Conservation (phyloP, 2,797 vertebrate genomes). For the Microctenopoma steveboyesi region DNA sequence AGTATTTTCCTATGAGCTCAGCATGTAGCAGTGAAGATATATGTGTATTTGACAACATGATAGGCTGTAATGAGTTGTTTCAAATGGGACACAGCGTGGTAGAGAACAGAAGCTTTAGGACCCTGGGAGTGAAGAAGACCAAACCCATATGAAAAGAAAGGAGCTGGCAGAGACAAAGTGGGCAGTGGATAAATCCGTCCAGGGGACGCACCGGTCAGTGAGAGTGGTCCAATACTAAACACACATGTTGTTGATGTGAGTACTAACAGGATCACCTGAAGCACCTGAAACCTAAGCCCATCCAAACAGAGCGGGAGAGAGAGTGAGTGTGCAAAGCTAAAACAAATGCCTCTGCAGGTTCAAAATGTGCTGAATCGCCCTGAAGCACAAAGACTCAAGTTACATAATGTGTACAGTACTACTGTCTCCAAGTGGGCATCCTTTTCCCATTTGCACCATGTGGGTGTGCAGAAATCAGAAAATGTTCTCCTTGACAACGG, state of each 20-base stretch:
- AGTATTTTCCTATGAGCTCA: too few relatives aligned
- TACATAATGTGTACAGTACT: slow-evolving; percentile 36
- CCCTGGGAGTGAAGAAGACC: too few relatives aligned
- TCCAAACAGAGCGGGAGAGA: not conserved
- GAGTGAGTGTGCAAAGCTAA: slow-evolving; percentile 26
- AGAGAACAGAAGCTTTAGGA: too few relatives aligned
- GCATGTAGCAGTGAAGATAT: too few relatives aligned
- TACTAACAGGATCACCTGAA: slow-evolving; percentile 19
- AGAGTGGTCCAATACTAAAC: not conserved
- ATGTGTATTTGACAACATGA: too few relatives aligned
- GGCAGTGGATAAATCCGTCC: not conserved
- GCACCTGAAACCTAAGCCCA: not conserved
- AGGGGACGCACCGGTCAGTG: not conserved
- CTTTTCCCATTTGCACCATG: slow-evolving; percentile 44
- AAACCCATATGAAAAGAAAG: not conserved
- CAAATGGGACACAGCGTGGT: too few relatives aligned
- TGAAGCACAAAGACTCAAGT: slow-evolving; percentile 2
- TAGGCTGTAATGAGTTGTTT: too few relatives aligned
- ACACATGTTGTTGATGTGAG: slow-evolving; percentile 4
- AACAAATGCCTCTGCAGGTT: slow-evolving; percentile 18
- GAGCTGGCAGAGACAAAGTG: not conserved
- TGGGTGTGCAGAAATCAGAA: slow-evolving; percentile 65
- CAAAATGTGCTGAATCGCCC: slow-evolving; percentile 10
- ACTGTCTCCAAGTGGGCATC: slow-evolving; percentile 45
- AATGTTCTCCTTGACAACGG: slow-evolving; percentile 46